Evolutionary conservation across 2,888 invertebrate genomes (phyloP).

Genomic region (Caenorhabditis afra): DNA sequence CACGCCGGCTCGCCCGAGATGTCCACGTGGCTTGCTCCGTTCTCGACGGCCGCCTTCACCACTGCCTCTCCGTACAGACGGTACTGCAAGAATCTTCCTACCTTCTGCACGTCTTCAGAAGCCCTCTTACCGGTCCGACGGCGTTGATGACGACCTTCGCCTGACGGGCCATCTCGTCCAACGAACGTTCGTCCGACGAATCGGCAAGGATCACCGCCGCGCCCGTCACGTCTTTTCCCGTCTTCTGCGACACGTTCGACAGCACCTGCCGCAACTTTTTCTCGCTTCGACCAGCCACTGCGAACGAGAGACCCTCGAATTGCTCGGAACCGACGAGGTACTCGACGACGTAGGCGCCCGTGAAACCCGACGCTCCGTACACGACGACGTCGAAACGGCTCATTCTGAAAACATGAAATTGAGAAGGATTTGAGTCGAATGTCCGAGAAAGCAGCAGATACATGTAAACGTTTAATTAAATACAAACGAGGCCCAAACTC

Average conservation of each 20-base stretch:
- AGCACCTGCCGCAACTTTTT: conserved; percentile 84
- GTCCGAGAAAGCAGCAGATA: not conserved
- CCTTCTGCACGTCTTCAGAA: too few species aligned
- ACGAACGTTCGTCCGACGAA: conserved; percentile 86
- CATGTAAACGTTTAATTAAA: too few species aligned
- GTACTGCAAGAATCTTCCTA: conserved; percentile 81
- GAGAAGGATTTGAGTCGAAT: not conserved
- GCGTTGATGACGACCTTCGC: conserved; percentile 91
- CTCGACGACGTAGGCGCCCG: conserved; percentile 89
- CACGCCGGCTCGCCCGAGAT: conserved; percentile 94
- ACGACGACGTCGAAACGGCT: conserved; percentile 86
- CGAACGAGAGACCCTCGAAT: conserved; percentile 86
- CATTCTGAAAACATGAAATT: conserved; percentile 37
- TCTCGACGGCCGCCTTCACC: conserved; percentile 90
- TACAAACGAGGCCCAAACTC: too few species aligned
- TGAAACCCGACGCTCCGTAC: conserved; percentile 95
- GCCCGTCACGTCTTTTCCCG: conserved; percentile 78
- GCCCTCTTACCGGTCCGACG: conserved; percentile 87
- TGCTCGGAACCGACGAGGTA: conserved; percentile 82
- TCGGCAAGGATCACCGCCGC: conserved; percentile 88
- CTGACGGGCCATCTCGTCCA: conserved; percentile 88
- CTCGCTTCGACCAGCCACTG: conserved; percentile 89
- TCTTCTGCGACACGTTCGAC: conserved; percentile 81
- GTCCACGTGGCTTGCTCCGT: conserved; percentile 91
- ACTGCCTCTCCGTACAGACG: conserved; percentile 91